These are phyloP conservation scores for Ceratina australensis DNA, from an alignment of 1,140 invertebrate genomes.

Conservation along the genomic window DNA sequence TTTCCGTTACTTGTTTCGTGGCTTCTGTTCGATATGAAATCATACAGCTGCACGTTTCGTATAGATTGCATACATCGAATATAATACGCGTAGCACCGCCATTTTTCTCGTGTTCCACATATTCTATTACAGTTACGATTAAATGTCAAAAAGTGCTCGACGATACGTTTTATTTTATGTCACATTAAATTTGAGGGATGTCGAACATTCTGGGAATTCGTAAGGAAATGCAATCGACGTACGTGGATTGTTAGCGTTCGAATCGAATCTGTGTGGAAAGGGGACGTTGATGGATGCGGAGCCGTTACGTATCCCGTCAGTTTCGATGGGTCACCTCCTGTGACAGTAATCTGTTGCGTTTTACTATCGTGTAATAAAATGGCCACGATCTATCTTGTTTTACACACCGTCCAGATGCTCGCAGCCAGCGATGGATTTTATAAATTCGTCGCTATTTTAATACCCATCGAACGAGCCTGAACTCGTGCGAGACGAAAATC, in stretches of 20 bases:
- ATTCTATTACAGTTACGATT: neutral
- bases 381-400: conserved; percentile 43
- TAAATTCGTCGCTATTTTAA: neutral
- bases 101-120: too few species aligned
- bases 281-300: conserved; percentile 13
- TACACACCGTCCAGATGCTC: conserved; percentile 11
- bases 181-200: neutral
- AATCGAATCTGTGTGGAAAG: neutral
- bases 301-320: neutral
- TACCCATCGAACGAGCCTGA: neutral
- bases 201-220: conserved; percentile 10
- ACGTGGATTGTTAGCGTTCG: too few species aligned
- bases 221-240: neutral
- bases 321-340: conserved; percentile 50
- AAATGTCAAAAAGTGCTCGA: neutral
- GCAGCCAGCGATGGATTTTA: conserved; percentile 22
- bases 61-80: too few species aligned
- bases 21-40: neutral
- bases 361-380: conserved; percentile 53
- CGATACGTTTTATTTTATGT: neutral
- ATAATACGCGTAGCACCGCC: too few species aligned
- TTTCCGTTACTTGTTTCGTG: neutral
- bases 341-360: conserved; percentile 51
- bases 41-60: too few species aligned
- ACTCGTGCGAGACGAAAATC: too few species aligned